phyloP scores from a whole-genome alignment of 1,140 invertebrate genomes.

The Lepidostoma basale region DNA sequence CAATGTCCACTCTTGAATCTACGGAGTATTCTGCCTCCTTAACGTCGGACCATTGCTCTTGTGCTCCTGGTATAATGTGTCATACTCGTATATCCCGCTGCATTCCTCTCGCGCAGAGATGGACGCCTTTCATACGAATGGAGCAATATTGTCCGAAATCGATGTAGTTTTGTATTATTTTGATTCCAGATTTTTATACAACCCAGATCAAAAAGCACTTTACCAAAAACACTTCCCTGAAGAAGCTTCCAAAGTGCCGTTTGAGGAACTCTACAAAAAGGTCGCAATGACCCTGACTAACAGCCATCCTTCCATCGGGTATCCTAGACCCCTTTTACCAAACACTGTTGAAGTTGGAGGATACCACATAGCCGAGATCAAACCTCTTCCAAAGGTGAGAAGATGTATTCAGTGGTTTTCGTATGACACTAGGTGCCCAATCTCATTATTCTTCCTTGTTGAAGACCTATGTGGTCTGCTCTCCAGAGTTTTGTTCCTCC shows the following conservation, averaged over 20 bases:
- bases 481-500: no score
- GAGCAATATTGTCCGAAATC: no score
- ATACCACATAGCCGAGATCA: conserved; percentile 25
- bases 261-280: conserved; percentile 3
- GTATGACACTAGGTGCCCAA: neutral
- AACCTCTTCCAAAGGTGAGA: conserved; percentile 33
- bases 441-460: neutral
- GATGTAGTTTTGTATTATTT: no score
- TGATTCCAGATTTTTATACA: neutral
- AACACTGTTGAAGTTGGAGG: conserved; percentile 34
- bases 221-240: conserved; percentile 30
- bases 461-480: no score
- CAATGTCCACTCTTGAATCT: no score
- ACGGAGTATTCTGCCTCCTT: no score
- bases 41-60: no score
- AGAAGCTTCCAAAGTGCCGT: conserved; percentile 30
- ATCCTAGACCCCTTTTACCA: conserved; percentile 27
- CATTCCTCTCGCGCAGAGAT: no score
- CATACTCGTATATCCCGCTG: no score
- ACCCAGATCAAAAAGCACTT: neutral
- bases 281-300: conserved; percentile 22
- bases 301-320: conserved; percentile 33
- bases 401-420: neutral
- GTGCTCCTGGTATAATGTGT: no score
- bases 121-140: no score